Percentiles rank a stretch among this genome's conserved stretches.
phyloP scores from a whole-genome alignment of 1,140 invertebrate species.

The Drosophila quadrilineata region DNA sequence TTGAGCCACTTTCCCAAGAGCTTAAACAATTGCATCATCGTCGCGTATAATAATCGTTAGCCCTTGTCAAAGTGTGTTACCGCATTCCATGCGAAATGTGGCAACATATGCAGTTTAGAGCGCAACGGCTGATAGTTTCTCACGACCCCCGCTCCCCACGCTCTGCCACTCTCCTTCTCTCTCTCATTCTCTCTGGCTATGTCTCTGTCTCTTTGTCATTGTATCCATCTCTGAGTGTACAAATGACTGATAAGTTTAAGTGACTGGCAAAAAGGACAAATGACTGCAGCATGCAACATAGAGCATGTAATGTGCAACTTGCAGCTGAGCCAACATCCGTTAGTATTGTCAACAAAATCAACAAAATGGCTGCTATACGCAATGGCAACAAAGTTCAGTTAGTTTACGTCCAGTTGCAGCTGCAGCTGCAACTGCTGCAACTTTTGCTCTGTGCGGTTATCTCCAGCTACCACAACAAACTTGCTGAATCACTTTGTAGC shows the following conservation, averaged over 20 bases:
- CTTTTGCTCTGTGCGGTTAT: no score
- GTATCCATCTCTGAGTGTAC: not conserved
- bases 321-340: constrained; percentile 72
- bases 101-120: not conserved
- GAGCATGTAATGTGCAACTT: no score
- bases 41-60: no score
- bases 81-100: no score
- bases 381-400: constrained; percentile 70
- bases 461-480: constrained; percentile 36
- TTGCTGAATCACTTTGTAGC: constrained; percentile 50
- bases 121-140: constrained; percentile 48
- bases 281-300: constrained; percentile 31
- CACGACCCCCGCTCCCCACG: constrained; percentile 55
- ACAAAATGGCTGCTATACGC: constrained; percentile 45
- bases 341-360: constrained; percentile 65
- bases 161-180: constrained; percentile 13
- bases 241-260: constrained; percentile 54
- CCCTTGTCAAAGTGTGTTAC: constrained; percentile 8
- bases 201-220: not conserved
- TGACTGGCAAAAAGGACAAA: constrained; percentile 69
- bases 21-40: constrained; percentile 47
- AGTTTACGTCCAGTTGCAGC: constrained; percentile 8
- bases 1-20: constrained; percentile 51
- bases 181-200: not conserved
- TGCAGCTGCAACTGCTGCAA: constrained; percentile 47